phyloP scores from a whole-genome alignment of 2,888 invertebrate genomes.

The Phalera bucephala region DNA sequence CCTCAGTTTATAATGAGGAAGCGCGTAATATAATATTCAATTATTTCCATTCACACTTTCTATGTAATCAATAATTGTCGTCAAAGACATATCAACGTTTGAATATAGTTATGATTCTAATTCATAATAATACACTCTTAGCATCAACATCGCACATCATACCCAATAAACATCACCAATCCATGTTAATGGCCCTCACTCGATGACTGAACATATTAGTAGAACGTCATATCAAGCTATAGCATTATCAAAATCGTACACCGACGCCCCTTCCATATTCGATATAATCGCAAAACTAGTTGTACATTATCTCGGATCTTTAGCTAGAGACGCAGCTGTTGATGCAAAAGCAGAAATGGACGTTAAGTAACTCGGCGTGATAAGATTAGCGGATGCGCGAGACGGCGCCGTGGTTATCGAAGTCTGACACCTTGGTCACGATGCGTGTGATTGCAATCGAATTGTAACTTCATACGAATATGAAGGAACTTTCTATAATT shows the following conservation, averaged over 20 bases:
- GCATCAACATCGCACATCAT: not conserved
- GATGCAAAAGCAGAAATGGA: constrained; percentile 57
- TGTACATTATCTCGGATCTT: constrained; percentile 57
- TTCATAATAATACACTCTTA: too few relatives aligned
- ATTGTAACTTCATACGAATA: constrained; percentile 10
- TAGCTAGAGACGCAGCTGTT: constrained; percentile 42
- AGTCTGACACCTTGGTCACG: constrained; percentile 41
- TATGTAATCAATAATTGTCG: too few relatives aligned
- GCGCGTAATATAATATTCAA: too few relatives aligned
- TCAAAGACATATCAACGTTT: too few relatives aligned
- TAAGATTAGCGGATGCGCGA: constrained; percentile 49
- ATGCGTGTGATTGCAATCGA: constrained; percentile 28
- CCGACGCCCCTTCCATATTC: constrained; percentile 31
- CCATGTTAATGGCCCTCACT: not conserved
- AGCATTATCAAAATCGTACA: constrained; percentile 31
- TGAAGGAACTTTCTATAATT: not conserved
- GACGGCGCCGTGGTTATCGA: constrained; percentile 46
- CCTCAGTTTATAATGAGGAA: too few relatives aligned
- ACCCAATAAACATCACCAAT: not conserved
- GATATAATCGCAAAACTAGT: constrained; percentile 50
- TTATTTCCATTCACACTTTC: too few relatives aligned
- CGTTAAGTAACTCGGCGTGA: constrained; percentile 47
- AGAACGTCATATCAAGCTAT: constrained; percentile 16
- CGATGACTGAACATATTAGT: constrained; percentile 12
- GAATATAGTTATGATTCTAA: too few relatives aligned